Conservation (phyloP, 2,888 invertebrate species). For the Molorchus minor region DNA sequence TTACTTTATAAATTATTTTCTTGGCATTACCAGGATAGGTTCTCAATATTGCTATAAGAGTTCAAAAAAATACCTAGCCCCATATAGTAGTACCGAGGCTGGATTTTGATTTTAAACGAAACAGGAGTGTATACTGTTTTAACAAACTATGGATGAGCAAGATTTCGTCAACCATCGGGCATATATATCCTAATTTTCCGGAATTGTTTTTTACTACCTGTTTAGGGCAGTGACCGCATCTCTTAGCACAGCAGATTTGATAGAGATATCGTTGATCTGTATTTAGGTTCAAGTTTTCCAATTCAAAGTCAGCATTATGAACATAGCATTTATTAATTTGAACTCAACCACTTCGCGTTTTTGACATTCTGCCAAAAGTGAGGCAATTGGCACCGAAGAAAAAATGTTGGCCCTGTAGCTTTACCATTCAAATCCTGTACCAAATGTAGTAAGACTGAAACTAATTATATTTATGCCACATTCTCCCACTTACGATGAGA, state of each 20-base stretch:
- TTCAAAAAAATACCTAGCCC: background rate
- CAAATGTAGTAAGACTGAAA: no score
- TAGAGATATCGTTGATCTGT: slow-evolving; percentile 4
- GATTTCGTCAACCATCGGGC: background rate
- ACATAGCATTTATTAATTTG: background rate
- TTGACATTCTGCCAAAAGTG: background rate
- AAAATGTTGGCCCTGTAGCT: background rate
- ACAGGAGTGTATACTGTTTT: slow-evolving; percentile 1
- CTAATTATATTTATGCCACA: no score
- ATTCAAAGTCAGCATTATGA: no score
- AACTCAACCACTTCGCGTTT: slow-evolving; percentile 1
- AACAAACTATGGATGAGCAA: background rate
- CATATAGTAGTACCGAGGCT: background rate
- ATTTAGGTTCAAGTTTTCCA: background rate
- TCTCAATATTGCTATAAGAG: no score
- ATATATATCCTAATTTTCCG: background rate
- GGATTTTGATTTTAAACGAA: background rate
- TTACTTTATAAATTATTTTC: no score
- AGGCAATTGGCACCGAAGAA: background rate
- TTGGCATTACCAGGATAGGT: no score
- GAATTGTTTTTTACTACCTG: background rate
- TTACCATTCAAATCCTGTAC: background rate
- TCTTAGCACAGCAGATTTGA: slow-evolving; percentile 4
- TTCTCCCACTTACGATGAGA: no score
- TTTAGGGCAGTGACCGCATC: background rate